Evolutionary conservation across 2,113 vertebrate genomes (phyloP).

Genomic region (Stigmatopora nigra): DNA sequence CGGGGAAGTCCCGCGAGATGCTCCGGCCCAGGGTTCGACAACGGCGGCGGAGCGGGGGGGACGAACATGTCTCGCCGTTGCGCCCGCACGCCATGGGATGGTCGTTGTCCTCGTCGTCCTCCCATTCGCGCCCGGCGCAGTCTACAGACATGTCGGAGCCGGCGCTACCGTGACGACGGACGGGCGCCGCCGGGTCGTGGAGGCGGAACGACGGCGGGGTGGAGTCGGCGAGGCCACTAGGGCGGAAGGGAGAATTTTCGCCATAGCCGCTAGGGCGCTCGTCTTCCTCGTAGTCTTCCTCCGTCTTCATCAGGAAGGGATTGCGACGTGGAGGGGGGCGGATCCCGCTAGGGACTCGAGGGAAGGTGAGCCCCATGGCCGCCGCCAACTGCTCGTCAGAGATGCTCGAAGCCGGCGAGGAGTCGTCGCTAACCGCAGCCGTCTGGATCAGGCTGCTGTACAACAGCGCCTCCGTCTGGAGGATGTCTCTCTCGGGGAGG

Average conservation of each 20-base stretch:
- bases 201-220: slow-evolving; percentile 74
- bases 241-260: slow-evolving; percentile 82
- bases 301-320: slow-evolving; percentile 80
- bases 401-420: slow-evolving; percentile 68
- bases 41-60: slow-evolving; percentile 64
- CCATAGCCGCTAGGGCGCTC: slow-evolving; percentile 70
- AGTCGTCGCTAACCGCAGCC: slow-evolving; percentile 67
- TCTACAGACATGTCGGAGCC: slow-evolving; percentile 83
- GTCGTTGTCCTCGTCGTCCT: slow-evolving; percentile 67
- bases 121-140: slow-evolving; percentile 84
- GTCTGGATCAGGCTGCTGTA: slow-evolving; percentile 83
- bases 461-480: slow-evolving; percentile 82
- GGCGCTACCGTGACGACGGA: slow-evolving; percentile 72
- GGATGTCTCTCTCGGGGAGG: slow-evolving; percentile 79
- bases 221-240: slow-evolving; percentile 69
- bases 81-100: slow-evolving; percentile 64
- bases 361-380: slow-evolving; percentile 47
- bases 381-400: slow-evolving; percentile 62
- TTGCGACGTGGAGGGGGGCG: slow-evolving; percentile 71
- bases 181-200: slow-evolving; percentile 77
- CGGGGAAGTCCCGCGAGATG: slow-evolving; percentile 61
- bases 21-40: slow-evolving; percentile 72
- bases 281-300: slow-evolving; percentile 63
- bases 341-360: slow-evolving; percentile 57
- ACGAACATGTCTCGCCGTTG: slow-evolving; percentile 63